phyloP scores from a whole-genome alignment of 2,797 vertebrate species.

The Acanthornis magna region DNA sequence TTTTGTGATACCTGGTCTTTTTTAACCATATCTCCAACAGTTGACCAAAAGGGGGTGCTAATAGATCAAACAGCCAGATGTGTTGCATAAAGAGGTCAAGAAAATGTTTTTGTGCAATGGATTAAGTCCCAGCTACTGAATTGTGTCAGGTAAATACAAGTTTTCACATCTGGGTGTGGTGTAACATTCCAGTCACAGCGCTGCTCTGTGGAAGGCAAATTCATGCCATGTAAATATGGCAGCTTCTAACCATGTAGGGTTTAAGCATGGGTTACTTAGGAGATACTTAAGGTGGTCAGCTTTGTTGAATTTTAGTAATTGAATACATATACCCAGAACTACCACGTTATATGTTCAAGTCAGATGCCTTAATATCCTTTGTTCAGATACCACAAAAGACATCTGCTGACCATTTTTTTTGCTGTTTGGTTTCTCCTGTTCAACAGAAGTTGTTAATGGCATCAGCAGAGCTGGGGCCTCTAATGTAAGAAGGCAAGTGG shows the following conservation, averaged over 20 bases:
- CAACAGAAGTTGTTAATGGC: background rate
- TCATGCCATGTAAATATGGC: background rate
- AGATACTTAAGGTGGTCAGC: background rate
- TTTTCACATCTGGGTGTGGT: background rate
- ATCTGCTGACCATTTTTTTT: background rate
- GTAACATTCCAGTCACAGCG: background rate
- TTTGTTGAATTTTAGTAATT: background rate
- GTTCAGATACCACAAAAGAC: background rate
- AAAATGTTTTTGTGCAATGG: background rate
- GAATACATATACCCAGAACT: background rate
- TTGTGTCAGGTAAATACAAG: background rate
- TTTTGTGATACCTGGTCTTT: background rate
- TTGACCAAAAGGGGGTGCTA: conserved; percentile 67
- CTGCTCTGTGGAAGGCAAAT: background rate
- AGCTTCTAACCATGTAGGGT: background rate
- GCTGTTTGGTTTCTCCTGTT: background rate
- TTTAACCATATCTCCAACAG: background rate
- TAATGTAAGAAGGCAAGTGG: background rate
- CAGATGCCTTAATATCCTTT: background rate
- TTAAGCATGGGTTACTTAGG: background rate
- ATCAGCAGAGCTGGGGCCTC: background rate
- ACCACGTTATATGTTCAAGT: background rate
- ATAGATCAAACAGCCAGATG: conserved; percentile 46
- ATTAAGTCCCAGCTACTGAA: background rate
- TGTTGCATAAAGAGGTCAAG: background rate